Percentiles rank a stretch among this genome's conserved stretches.
Conservation (phyloP, 2,797 vertebrate genomes). For the Phaenicophaeus curvirostris region DNA sequence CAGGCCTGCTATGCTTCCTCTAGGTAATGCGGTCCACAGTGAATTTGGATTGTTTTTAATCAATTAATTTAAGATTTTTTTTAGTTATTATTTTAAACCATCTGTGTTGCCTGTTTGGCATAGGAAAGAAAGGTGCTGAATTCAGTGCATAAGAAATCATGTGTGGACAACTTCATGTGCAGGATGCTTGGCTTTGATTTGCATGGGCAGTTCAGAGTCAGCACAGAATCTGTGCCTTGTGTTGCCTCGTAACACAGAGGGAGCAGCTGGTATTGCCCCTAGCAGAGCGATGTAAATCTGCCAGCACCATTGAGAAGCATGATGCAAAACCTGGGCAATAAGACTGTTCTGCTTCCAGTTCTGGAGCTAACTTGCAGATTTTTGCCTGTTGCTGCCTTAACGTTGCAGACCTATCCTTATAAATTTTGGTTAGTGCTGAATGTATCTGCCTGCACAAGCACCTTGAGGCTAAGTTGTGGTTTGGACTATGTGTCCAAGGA, state of each 20-base stretch:
- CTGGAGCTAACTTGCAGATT: not conserved
- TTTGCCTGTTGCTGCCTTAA: not conserved
- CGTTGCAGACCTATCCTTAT: not conserved
- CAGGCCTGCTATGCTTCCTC: too few species aligned
- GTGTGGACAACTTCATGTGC: too few species aligned
- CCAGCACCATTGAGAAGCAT: not conserved
- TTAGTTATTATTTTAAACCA: too few species aligned
- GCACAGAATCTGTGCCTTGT: not conserved
- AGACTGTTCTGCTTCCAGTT: not conserved
- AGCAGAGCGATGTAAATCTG: not conserved
- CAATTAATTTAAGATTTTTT: too few species aligned
- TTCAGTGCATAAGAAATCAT: too few species aligned
- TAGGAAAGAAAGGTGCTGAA: too few species aligned
- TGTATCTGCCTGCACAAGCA: not conserved
- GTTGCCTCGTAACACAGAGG: fast-evolving
- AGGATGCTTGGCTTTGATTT: too few species aligned
- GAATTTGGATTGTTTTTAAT: too few species aligned
- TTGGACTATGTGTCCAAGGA: not conserved
- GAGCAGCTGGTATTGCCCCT: fast-evolving
- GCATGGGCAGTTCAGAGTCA: too few species aligned
- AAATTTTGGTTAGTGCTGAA: not conserved
- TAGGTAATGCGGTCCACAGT: too few species aligned
- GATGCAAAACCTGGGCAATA: not conserved
- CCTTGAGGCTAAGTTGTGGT: not conserved
- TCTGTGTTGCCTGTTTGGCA: too few species aligned